Conservation (phyloP, 2,113 vertebrate genomes). For the Eurypyga helias region DNA sequence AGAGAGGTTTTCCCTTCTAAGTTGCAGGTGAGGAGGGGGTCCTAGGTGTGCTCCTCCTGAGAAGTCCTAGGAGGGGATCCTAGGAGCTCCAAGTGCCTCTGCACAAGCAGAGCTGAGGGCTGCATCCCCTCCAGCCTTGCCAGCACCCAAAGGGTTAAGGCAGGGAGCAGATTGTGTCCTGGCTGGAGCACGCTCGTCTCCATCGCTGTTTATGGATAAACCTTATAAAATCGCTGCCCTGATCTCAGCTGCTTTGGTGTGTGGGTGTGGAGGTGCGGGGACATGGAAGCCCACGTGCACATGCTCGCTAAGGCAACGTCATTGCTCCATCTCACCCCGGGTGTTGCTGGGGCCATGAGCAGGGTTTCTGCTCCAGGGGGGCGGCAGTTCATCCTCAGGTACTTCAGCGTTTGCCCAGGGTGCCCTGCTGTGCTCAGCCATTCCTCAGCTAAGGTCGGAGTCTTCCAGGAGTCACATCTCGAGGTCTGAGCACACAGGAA, state of each 20-base stretch:
- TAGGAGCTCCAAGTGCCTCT: background rate
- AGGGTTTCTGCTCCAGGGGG: background rate
- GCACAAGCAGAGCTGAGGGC: background rate
- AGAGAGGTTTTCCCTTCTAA: background rate
- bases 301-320: rapidly evolving
- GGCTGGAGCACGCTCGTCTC: background rate
- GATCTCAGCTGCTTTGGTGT: background rate
- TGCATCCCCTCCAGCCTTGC: background rate
- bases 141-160: background rate
- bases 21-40: background rate
- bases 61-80: background rate
- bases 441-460: background rate
- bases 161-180: background rate
- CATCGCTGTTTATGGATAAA: background rate
- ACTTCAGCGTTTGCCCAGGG: background rate
- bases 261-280: background rate
- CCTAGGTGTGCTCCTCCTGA: background rate
- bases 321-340: rapidly evolving
- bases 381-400: background rate
- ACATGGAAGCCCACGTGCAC: rapidly evolving
- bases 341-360: background rate
- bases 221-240: background rate
- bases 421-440: background rate
- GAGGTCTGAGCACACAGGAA: rapidly evolving
- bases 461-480: rapidly evolving